phyloP scores from a whole-genome alignment of 2,113 vertebrate species.

The Scortum barcoo region DNA sequence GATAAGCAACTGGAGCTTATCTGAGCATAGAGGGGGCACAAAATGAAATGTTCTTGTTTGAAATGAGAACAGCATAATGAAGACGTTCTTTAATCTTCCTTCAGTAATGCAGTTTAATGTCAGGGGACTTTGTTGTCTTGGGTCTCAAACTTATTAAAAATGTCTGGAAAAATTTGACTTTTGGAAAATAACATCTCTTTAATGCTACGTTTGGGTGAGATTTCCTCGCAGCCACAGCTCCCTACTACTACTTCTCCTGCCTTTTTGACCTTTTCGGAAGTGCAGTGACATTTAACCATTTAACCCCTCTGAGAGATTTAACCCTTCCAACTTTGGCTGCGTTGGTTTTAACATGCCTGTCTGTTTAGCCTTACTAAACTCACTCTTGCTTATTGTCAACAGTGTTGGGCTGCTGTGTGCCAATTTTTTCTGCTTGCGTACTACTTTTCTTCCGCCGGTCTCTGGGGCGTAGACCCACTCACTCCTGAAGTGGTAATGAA shows the following conservation, averaged over 20 bases:
- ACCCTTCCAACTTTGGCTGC: slow-evolving; percentile 54
- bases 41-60: slow-evolving; percentile 30
- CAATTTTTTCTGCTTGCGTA: slow-evolving; percentile 68
- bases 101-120: slow-evolving; percentile 42
- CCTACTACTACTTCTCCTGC: slow-evolving; percentile 15
- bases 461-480: slow-evolving; percentile 66
- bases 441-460: slow-evolving; percentile 67
- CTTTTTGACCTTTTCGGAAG: slow-evolving; percentile 25
- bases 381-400: slow-evolving; percentile 73
- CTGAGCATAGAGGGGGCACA: background rate
- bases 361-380: slow-evolving; percentile 94
- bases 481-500: slow-evolving; percentile 78
- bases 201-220: background rate
- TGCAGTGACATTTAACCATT: slow-evolving; percentile 36
- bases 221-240: slow-evolving; percentile 30
- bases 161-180: background rate
- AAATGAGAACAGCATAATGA: slow-evolving; percentile 25
- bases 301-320: slow-evolving; percentile 34
- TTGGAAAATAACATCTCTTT: slow-evolving; percentile 4
- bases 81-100: slow-evolving; percentile 29
- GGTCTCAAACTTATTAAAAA: slow-evolving; percentile 17
- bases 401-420: slow-evolving; percentile 68
- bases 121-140: slow-evolving; percentile 39
- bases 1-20: slow-evolving; percentile 41
- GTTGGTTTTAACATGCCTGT: slow-evolving; percentile 86